Evolutionary conservation across 2,888 invertebrate genomes (phyloP).

Genomic region (Eurytoma adleriae): DNA sequence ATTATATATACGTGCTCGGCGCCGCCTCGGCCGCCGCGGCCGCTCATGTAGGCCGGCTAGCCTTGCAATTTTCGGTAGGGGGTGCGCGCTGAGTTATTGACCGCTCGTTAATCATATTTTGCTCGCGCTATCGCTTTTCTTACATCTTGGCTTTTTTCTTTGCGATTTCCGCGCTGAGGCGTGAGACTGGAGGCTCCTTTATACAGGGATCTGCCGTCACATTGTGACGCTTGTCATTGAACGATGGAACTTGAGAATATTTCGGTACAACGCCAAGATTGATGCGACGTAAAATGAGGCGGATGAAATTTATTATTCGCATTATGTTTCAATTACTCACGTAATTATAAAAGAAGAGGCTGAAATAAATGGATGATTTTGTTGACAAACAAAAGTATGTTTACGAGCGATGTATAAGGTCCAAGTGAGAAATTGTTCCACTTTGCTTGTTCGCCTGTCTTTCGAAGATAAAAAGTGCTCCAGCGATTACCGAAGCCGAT

Average conservation of each 20-base stretch:
- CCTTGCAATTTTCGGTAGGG: background rate
- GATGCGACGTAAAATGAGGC: background rate
- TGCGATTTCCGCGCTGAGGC: background rate
- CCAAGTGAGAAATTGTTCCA: conserved; percentile 43
- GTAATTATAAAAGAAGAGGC: background rate
- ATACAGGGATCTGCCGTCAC: background rate
- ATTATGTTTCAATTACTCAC: background rate
- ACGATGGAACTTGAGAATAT: conserved; percentile 1
- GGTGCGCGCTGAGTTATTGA: conserved; percentile 27
- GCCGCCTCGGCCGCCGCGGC: background rate
- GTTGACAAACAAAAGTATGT: background rate
- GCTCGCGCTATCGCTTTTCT: background rate
- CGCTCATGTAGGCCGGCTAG: background rate
- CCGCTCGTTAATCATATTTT: conserved; percentile 25
- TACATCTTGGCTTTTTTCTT: background rate
- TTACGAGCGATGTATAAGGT: conserved; percentile 18
- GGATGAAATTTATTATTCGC: background rate
- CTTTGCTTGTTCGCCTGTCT: conserved; percentile 38
- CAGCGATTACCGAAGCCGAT: conserved; percentile 63
- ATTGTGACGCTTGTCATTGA: background rate
- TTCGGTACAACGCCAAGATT: background rate
- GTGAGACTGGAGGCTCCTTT: background rate
- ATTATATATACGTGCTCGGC: no score
- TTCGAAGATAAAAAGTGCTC: conserved; percentile 54
- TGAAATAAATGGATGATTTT: background rate